phyloP scores from a whole-genome alignment of 92 coral and sea anemone genomes.

The Phymanthus crucifer region DNA sequence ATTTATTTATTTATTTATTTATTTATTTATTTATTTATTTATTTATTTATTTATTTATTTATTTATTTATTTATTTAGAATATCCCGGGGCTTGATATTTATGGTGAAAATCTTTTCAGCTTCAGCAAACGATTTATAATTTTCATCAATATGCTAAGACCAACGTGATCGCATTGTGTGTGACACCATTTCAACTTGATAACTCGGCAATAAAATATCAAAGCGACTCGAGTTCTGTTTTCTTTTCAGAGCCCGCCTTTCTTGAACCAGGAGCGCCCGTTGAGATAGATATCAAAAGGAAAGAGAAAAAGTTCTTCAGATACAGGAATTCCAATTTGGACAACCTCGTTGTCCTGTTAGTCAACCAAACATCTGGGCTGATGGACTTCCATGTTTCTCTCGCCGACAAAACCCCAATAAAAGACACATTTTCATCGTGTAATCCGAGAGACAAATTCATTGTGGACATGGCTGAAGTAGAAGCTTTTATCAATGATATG shows the following conservation, averaged over 20 bases:
- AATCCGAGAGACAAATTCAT: not conserved
- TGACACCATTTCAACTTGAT: too few species aligned
- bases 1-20: too few species aligned
- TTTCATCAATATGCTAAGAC: too few species aligned
- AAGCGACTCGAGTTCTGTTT: too few species aligned
- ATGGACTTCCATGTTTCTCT: slow-evolving; percentile 39
- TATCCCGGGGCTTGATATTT: too few species aligned
- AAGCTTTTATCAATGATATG: slow-evolving; percentile 22
- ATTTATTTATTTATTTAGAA: too few species aligned
- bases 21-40: too few species aligned
- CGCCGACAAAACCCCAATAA: slow-evolving; percentile 51
- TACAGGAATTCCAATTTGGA: slow-evolving; percentile 29
- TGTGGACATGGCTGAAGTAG: not conserved
- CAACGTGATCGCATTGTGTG: too few species aligned
- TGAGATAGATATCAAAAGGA: slow-evolving; percentile 14
- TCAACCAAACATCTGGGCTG: slow-evolving; percentile 35
- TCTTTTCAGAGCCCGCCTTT: slow-evolving; percentile 57
- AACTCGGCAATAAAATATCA: too few species aligned
- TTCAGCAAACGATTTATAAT: too few species aligned
- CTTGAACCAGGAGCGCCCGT: slow-evolving; percentile 38
- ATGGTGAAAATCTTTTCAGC: too few species aligned
- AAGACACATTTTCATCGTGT: slow-evolving; percentile 34
- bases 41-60: too few species aligned
- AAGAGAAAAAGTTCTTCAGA: slow-evolving; percentile 51
- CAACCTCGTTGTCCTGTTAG: slow-evolving; percentile 22